These are phyloP conservation scores for Pampusana beccarii DNA, from an alignment of 2,113 vertebrate genomes.

Conservation along the genomic window DNA sequence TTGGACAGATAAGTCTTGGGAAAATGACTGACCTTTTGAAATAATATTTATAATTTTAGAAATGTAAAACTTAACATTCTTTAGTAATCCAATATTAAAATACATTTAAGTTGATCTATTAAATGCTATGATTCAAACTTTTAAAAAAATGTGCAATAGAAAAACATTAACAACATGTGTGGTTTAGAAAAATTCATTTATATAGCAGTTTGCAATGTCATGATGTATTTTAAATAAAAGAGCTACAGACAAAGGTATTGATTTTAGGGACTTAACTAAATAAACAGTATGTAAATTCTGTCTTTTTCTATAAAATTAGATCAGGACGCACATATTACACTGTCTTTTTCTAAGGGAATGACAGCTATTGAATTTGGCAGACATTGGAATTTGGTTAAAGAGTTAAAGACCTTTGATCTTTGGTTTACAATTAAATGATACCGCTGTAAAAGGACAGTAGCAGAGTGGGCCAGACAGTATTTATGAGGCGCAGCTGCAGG, in stretches of 20 bases:
- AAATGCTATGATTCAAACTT: slow-evolving; percentile 84
- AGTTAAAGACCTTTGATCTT: slow-evolving; percentile 97
- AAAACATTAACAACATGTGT: slow-evolving; percentile 93
- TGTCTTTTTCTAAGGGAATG: slow-evolving; percentile 87
- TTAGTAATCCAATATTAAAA: slow-evolving; percentile 86
- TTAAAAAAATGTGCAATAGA: slow-evolving; percentile 90
- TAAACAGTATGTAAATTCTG: slow-evolving; percentile 99
- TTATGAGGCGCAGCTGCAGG: slow-evolving; percentile 41
- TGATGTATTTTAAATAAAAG: slow-evolving; percentile 98
- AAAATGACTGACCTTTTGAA: slow-evolving; percentile 94
- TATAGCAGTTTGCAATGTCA: slow-evolving; percentile 90
- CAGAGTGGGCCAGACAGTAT: slow-evolving; percentile 64
- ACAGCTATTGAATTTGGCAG: slow-evolving; percentile 99
- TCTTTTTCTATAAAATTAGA: slow-evolving; percentile 96
- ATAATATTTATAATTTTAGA: slow-evolving; percentile 90
- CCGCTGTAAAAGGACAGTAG: slow-evolving; percentile 70
- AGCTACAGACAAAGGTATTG: slow-evolving; percentile 97
- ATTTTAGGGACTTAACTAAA: slow-evolving; percentile 96
- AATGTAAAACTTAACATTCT: slow-evolving; percentile 92
- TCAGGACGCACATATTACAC: slow-evolving; percentile 98
- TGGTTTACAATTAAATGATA: slow-evolving; percentile 86
- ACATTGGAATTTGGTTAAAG: slow-evolving; percentile 98
- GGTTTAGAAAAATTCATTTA: slow-evolving; percentile 95
- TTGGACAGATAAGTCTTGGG: slow-evolving; percentile 73
- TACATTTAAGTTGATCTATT: slow-evolving; percentile 84